Percentiles rank a stretch among this genome's conserved stretches.
Conservation (phyloP, 1,140 invertebrate genomes). For the Trachelipus rathkii region DNA sequence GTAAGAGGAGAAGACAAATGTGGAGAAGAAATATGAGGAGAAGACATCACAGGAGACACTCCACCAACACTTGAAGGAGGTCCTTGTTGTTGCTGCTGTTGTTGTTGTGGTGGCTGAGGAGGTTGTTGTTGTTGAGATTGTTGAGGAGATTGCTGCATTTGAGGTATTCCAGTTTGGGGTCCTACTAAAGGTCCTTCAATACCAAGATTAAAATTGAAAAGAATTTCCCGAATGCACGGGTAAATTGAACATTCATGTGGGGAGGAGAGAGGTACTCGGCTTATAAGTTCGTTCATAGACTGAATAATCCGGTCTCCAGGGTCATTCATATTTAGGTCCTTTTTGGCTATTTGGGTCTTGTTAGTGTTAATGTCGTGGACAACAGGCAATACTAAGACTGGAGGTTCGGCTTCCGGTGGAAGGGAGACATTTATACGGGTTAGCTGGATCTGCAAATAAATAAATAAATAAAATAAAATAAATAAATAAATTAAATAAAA, state of each 20-base stretch:
- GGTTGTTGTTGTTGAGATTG: background rate
- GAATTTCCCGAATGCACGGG: slow-evolving; percentile 36
- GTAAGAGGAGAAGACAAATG: background rate
- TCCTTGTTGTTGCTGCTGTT: background rate
- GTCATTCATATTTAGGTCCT: slow-evolving; percentile 55
- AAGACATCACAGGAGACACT: background rate
- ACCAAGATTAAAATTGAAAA: slow-evolving; percentile 35
- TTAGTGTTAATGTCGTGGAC: slow-evolving; percentile 83
- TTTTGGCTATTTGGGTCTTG: slow-evolving; percentile 77
- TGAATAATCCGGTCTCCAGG: slow-evolving; percentile 31
- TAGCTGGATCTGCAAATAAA: slow-evolving; percentile 68
- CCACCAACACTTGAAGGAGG: background rate
- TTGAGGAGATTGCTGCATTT: background rate
- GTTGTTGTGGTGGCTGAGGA: background rate
- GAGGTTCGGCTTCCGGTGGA: slow-evolving; percentile 63
- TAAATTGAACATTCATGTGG: slow-evolving; percentile 35
- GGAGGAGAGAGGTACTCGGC: slow-evolving; percentile 26
- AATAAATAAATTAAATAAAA: background rate
- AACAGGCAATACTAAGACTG: slow-evolving; percentile 76
- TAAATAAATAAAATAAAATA: background rate
- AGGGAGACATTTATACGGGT: slow-evolving; percentile 65
- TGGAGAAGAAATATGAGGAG: background rate
- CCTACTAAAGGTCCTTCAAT: slow-evolving; percentile 28
- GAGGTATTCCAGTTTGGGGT: background rate
- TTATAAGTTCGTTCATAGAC: slow-evolving; percentile 43